These are phyloP conservation scores for Gadus macrocephalus DNA, from an alignment of 2,113 vertebrate species.

Conservation along the genomic window DNA sequence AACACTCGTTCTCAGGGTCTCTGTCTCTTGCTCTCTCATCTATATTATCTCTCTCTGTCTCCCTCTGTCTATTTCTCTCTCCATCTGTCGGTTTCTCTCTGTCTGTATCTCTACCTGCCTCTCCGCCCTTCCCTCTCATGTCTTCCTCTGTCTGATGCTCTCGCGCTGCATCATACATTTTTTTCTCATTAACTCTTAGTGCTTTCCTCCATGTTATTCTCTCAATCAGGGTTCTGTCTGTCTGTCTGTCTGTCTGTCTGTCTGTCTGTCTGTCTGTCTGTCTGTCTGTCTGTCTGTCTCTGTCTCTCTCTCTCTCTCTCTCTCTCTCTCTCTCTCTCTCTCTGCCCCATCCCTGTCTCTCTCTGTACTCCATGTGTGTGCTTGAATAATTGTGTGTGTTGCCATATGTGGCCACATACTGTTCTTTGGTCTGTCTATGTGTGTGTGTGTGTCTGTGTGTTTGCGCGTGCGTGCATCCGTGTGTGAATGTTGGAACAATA, in stretches of 20 bases:
- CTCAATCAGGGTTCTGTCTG: background rate
- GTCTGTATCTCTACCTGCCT: background rate
- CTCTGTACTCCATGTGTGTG: background rate
- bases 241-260: background rate
- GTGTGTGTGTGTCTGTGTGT: conserved; percentile 1
- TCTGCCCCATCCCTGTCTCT: background rate
- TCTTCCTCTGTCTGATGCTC: background rate
- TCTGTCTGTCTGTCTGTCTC: background rate
- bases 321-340: too few species aligned
- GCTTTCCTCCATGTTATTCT: background rate
- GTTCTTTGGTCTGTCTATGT: conserved; percentile 16
- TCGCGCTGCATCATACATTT: background rate
- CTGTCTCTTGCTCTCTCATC: conserved; percentile 8
- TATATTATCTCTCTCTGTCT: background rate
- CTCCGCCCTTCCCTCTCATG: background rate
- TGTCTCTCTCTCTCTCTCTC: background rate
- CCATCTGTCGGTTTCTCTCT: background rate
- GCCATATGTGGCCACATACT: conserved; percentile 35
- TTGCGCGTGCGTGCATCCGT: background rate
- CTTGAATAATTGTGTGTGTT: conserved; percentile 1
- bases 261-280: background rate
- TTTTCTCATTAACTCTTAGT: background rate
- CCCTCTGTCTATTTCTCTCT: conserved; percentile 3
- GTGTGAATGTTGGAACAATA: background rate
- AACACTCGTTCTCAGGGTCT: background rate